Percentiles rank a stretch among this genome's conserved stretches.
Conservation (phyloP, 2,113 vertebrate genomes). For the Mormyrus lacerda region DNA sequence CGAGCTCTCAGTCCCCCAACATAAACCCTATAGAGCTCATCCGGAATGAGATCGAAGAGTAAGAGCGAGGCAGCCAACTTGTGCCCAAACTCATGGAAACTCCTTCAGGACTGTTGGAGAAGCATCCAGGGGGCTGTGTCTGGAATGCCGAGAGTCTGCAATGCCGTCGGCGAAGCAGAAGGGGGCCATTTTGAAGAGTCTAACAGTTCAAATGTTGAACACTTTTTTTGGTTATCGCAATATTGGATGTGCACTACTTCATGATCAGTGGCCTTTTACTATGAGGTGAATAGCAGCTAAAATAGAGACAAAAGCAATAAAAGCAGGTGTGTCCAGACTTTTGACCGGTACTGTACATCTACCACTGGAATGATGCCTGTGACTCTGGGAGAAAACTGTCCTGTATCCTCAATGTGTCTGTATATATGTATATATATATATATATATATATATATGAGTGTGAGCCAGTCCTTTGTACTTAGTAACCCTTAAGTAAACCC, state of each 20-base stretch:
- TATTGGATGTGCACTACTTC: background rate
- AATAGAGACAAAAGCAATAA: background rate
- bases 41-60: background rate
- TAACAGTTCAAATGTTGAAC: background rate
- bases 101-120: background rate
- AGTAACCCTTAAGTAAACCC: background rate
- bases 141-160: background rate
- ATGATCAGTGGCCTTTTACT: background rate
- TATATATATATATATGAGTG: background rate
- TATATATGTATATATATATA: background rate
- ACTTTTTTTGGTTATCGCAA: background rate
- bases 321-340: background rate
- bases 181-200: background rate
- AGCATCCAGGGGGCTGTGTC: background rate
- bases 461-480: background rate
- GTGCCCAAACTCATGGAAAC: background rate
- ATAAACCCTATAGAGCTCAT: background rate
- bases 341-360: background rate
- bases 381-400: background rate
- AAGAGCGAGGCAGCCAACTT: background rate
- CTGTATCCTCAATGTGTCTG: background rate
- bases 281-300: background rate
- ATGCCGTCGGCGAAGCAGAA: background rate
- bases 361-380: background rate
- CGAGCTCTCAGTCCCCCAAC: background rate